These are phyloP conservation scores for Geophilus truncorum DNA, from an alignment of 2,888 invertebrate species.

Conservation along the genomic window DNA sequence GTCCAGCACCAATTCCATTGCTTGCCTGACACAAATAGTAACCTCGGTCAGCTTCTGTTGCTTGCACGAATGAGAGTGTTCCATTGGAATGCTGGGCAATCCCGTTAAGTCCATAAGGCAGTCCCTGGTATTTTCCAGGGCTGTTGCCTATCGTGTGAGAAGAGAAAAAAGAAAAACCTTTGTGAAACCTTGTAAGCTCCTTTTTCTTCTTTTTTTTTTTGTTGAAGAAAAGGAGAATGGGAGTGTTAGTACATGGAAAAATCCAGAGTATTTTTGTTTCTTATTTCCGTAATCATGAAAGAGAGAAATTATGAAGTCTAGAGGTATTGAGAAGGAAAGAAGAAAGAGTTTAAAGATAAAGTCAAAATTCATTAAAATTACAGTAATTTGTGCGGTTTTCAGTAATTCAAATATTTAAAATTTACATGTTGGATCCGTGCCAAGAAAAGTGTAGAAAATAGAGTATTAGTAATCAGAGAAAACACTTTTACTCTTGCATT, in stretches of 20 bases:
- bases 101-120: constrained; percentile 34
- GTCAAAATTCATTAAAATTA: too few species aligned
- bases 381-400: too few species aligned
- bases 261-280: background rate
- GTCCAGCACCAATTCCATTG: constrained; percentile 37
- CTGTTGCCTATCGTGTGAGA: constrained; percentile 32
- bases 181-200: background rate
- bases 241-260: background rate
- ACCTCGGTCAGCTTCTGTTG: constrained; percentile 35
- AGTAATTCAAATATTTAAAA: too few species aligned
- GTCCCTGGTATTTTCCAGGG: constrained; percentile 36
- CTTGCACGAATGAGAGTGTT: constrained; percentile 31
- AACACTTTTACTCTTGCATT: too few species aligned
- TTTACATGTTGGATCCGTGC: too few species aligned
- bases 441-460: too few species aligned
- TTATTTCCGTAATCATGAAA: background rate
- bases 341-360: background rate
- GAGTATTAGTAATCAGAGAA: too few species aligned
- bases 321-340: background rate
- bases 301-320: background rate
- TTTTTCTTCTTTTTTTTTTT: background rate
- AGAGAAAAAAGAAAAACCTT: background rate
- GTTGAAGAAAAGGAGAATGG: background rate
- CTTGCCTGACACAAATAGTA: constrained; percentile 37
- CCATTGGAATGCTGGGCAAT: constrained; percentile 32